phyloP scores from a whole-genome alignment of 1,140 invertebrate species.

The Panagrolaimus sp. region DNA sequence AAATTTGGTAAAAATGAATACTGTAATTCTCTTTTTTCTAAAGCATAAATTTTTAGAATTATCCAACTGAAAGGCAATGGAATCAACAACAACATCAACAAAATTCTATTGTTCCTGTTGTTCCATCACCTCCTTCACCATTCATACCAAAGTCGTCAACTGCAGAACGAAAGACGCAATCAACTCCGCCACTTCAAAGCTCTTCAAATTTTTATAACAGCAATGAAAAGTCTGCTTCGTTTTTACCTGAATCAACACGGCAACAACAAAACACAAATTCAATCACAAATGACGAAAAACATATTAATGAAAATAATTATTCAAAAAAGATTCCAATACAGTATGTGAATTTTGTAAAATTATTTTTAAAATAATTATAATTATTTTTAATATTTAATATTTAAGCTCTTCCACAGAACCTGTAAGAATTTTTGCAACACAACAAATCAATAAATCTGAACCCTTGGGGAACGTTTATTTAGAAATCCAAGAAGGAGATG shows the following conservation, averaged over 20 bases:
- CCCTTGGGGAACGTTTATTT: constrained; percentile 11
- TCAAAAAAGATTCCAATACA: constrained; percentile 8
- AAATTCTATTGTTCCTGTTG: not conserved
- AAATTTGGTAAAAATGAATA: not conserved
- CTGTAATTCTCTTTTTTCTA: not conserved
- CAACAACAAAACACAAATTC: not conserved
- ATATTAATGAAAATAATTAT: constrained; percentile 1
- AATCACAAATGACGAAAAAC: not conserved
- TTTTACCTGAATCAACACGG: not conserved
- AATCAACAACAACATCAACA: constrained; percentile 1
- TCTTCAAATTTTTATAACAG: not conserved
- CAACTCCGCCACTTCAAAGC: not conserved
- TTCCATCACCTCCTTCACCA: not conserved
- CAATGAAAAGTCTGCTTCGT: not conserved
- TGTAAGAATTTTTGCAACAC: not conserved
- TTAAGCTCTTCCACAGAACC: constrained; percentile 12
- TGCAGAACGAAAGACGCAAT: not conserved
- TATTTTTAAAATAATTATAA: not conserved
- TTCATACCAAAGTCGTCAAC: not conserved
- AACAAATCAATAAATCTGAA: constrained; percentile 22
- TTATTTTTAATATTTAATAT: not conserved
- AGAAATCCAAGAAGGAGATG: constrained; percentile 69
- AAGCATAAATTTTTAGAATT: not conserved
- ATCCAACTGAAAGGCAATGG: not conserved
- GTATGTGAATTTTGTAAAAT: not conserved